Base-by-base conservation (phyloP, 2,113 vertebrate species). In the Scytalopus superciliaris region DNA sequence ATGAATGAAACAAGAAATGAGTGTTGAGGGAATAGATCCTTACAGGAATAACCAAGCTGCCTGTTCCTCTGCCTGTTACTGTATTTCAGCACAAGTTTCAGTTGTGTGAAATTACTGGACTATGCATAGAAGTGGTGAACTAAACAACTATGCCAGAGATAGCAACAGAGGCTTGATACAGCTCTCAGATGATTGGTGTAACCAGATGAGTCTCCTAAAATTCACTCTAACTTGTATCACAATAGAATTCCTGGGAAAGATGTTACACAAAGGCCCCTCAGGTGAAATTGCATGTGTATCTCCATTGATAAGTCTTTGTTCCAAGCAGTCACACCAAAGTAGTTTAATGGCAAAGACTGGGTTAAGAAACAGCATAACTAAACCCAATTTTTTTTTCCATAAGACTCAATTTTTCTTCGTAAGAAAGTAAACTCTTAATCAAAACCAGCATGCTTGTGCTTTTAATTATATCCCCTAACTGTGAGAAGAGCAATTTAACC, bases 401-500 rank as follows among this genome's bases (percentile, higher is more conserved):
- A 74, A 70, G 94, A 93, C 33, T 72, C 59, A 23, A 67, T 95
- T 96, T 84, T 90, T 94, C 93, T 87, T 82, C 78, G 74, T 74
- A 88, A 83, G 55, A 96, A 95, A 95, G 94, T 78, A 77, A 69
- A 87, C 53, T 87, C 49, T 90, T 95, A 90, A 96, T 91, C 50
- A 76, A 86, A 86, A 89, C 11, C 78, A 81, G 73, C 21, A 7
- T 81, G 66, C 87, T 80, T 79, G 18, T 57, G 33, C 77, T 82
- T 81, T 90, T 92, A 89, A 96, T 94, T 94, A 89, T 67, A 95
- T 86, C 67, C 52, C 72, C 52, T 96, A 91, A 96, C 68, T 80
- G 70, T 62, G 79, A 96, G 92, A 90, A 83, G 87, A 95, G 89
- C 79, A 69, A 89, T 94, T 93, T 92, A 74, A 66, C 95, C 94